Percentiles rank a stretch among this genome's conserved stretches.
These are phyloP conservation scores for Oceanodroma leucorhoa DNA, from an alignment of 2,797 vertebrate species.

Conservation along the genomic window DNA sequence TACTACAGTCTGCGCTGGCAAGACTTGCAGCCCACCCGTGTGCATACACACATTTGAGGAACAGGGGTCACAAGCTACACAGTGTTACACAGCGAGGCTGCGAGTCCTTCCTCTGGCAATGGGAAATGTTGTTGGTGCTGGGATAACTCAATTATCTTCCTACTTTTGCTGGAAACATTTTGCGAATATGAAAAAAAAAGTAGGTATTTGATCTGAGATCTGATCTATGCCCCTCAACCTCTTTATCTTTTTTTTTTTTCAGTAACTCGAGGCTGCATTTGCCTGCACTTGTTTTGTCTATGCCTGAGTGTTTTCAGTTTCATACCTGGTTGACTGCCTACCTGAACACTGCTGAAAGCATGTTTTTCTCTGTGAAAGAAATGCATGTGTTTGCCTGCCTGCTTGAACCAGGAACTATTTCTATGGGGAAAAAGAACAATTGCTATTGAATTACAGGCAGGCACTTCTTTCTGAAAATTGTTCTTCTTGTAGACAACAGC, in stretches of 20 bases:
- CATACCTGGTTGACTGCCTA: conserved; percentile 24
- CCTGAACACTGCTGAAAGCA: conserved; percentile 2
- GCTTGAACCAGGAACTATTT: conserved; percentile 17
- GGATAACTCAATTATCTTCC: neutral
- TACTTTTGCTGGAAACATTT: neutral
- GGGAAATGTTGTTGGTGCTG: neutral
- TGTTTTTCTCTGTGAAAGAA: conserved; percentile 22
- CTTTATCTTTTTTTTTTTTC: neutral
- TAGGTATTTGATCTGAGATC: neutral
- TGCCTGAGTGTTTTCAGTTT: conserved; percentile 32
- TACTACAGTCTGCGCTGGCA: neutral
- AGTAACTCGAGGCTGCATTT: neutral
- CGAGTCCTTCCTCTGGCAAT: neutral
- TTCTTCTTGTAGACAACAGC: conserved; percentile 3
- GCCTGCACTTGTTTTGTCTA: conserved; percentile 5
- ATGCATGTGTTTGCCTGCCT: conserved; percentile 5
- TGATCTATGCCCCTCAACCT: neutral
- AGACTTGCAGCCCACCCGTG: neutral
- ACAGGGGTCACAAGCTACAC: neutral
- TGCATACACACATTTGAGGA: neutral
- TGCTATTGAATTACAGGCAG: conserved; percentile 7
- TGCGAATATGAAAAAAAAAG: neutral
- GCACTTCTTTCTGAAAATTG: conserved; percentile 2
- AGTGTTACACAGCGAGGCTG: neutral
- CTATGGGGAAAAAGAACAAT: neutral